Percentiles rank a stretch among this genome's conserved stretches.
These are phyloP conservation scores for Orgyia antiqua DNA, from an alignment of 2,888 invertebrate species.

Conservation along the genomic window DNA sequence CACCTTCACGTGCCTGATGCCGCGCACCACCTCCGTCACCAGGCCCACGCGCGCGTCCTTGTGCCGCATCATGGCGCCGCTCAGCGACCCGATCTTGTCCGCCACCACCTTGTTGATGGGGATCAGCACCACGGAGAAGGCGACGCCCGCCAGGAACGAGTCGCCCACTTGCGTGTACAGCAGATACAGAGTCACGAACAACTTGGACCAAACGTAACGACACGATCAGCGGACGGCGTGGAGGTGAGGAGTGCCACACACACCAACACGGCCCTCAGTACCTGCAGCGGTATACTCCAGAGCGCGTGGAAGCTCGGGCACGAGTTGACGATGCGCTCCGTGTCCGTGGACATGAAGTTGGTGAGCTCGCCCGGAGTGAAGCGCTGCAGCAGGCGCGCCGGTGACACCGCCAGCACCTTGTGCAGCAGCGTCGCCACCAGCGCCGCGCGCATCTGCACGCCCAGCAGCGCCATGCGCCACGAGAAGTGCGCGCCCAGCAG, in stretches of 20 bases:
- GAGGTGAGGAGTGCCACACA: too few species aligned
- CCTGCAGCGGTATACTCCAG: conserved; percentile 97
- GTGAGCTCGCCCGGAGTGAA: conserved; percentile 90
- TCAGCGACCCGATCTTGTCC: conserved; percentile 90
- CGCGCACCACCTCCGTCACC: conserved; percentile 90
- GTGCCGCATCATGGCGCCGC: conserved; percentile 91
- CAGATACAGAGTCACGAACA: conserved; percentile 88
- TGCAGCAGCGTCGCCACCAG: conserved; percentile 86
- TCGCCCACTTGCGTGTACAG: conserved; percentile 93
- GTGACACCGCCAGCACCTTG: conserved; percentile 67
- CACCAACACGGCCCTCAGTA: too few species aligned
- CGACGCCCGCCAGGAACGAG: conserved; percentile 93
- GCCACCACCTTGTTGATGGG: conserved; percentile 96
- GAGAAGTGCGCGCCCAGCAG: conserved; percentile 93
- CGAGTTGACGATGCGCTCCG: conserved; percentile 95
- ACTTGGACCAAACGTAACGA: conserved; percentile 64
- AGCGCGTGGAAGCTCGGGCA: conserved; percentile 97
- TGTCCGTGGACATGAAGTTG: conserved; percentile 98
- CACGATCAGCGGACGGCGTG: too few species aligned
- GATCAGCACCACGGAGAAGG: conserved; percentile 91
- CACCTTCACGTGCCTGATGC: conserved; percentile 93
- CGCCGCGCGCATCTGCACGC: conserved; percentile 91
- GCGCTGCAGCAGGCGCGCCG: conserved; percentile 62
- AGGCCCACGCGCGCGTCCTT: conserved; percentile 94
- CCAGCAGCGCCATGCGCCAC: conserved; percentile 90